These are phyloP conservation scores for Electrophaes corylata DNA, from an alignment of 2,888 invertebrate genomes.

Conservation along the genomic window DNA sequence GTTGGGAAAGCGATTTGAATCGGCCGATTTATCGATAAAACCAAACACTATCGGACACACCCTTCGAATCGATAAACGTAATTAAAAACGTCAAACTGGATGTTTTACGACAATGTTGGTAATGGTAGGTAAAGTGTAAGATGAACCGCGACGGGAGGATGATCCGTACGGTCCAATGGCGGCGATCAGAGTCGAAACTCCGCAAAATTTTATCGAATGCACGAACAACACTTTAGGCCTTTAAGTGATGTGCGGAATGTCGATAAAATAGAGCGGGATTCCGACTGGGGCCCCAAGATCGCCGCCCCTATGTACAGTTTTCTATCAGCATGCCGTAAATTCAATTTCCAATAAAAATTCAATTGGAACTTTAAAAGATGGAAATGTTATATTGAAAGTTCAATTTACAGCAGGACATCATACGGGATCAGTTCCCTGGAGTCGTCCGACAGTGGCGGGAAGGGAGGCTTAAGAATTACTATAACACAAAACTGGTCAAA, in stretches of 20 bases:
- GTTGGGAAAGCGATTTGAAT: constrained; percentile 49
- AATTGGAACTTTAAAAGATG: constrained; percentile 26
- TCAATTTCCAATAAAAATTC: constrained; percentile 54
- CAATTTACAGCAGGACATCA: constrained; percentile 62
- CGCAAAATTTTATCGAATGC: constrained; percentile 71
- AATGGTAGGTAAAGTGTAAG: constrained; percentile 41
- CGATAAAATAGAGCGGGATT: constrained; percentile 65
- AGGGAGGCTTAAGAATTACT: constrained; percentile 54
- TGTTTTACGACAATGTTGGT: constrained; percentile 61
- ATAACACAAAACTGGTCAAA: constrained; percentile 74
- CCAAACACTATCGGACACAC: constrained; percentile 80
- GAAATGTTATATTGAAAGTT: constrained; percentile 51
- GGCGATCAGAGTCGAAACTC: constrained; percentile 69
- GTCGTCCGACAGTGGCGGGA: constrained; percentile 64
- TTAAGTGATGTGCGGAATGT: constrained; percentile 73
- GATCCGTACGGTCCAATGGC: constrained; percentile 70
- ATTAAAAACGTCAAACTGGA: constrained; percentile 65
- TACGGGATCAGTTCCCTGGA: constrained; percentile 63
- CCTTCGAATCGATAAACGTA: constrained; percentile 59
- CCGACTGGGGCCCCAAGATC: constrained; percentile 76
- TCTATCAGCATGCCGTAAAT: constrained; percentile 50
- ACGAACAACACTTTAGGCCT: constrained; percentile 80
- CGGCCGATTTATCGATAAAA: constrained; percentile 60
- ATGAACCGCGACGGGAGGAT: constrained; percentile 59
- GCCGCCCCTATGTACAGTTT: constrained; percentile 70